A percentile compares a stretch with the other conserved stretches of the same genome.
These are phyloP conservation scores for Alloscopus bannaensis DNA, from an alignment of 2,888 invertebrate genomes.

Conservation along the genomic window DNA sequence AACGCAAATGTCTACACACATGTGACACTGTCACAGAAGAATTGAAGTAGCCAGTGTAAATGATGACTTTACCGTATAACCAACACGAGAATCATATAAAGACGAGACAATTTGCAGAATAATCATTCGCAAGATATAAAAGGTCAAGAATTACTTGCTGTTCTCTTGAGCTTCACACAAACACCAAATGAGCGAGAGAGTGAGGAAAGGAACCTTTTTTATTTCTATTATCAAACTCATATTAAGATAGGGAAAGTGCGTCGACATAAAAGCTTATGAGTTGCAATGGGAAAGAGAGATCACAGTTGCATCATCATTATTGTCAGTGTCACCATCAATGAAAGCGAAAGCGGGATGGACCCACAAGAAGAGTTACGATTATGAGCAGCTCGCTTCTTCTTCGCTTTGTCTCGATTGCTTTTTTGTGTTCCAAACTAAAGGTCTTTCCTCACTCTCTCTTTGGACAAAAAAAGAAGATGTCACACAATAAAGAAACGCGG, in stretches of 20 bases:
- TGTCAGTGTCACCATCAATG: slow-evolving; percentile 30
- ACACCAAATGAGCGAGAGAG: slow-evolving; percentile 51
- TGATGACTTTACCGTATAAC: background rate
- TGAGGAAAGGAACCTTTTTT: slow-evolving; percentile 17
- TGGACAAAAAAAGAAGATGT: too few relatives aligned
- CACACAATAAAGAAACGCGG: too few relatives aligned
- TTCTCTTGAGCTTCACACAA: slow-evolving; percentile 45
- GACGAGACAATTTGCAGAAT: background rate
- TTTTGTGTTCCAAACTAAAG: too few relatives aligned
- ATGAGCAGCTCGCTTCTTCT: slow-evolving; percentile 22
- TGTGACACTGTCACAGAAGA: too few relatives aligned
- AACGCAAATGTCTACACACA: too few relatives aligned
- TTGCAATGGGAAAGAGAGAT: slow-evolving; percentile 24
- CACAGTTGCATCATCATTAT: slow-evolving; percentile 50
- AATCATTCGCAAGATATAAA: slow-evolving; percentile 14
- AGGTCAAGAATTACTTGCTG: slow-evolving; percentile 6
- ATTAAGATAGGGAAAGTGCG: slow-evolving; percentile 52
- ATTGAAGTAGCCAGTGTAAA: slow-evolving; percentile 21
- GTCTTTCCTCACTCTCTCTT: too few relatives aligned
- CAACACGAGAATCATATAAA: background rate
- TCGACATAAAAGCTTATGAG: slow-evolving; percentile 21
- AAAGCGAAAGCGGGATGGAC: slow-evolving; percentile 37
- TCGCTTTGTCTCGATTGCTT: slow-evolving; percentile 26
- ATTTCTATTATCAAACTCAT: slow-evolving; percentile 55
- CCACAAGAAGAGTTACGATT: slow-evolving; percentile 65